Evolutionary conservation across 2,888 invertebrate species (phyloP), one percentile per base, ranked within the genome.

Genomic region (Scaptomyza flava): DNA sequence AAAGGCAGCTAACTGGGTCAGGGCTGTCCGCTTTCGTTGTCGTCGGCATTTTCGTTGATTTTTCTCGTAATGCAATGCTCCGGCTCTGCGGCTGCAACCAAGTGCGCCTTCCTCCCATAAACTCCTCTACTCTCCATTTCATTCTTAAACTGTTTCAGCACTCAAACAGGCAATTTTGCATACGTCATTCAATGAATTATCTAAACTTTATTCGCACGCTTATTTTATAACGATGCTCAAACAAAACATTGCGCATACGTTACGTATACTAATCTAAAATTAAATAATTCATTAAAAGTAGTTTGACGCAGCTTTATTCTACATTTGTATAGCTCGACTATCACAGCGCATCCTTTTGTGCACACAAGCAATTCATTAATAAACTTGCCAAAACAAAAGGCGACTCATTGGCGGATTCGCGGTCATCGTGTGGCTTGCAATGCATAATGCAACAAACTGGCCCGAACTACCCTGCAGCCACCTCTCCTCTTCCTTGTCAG

Each of bases 1-100:
- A 68, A 52, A 53, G 31, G 1, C 61, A 47, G 65, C 77, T 79
- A 87, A 87, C 84, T 84, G 85, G 84, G 84, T 87, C 84, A 84
- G 81, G 84, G 87, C 81, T 79, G 67, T 57, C 54, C 67, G 68
- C 64, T 23, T 45, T 53, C 61, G 68, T 63, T 51, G 66, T 77
- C 67, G 68, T 77, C 70, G 81, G 63, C 61, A 14, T 36, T 51
- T 64, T 68, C 77, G 75, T 77, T 69, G 76, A 81, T 79, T 81
- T 65, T 73, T 72, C 48, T 71, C 66, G 67, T 46, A 64, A 14
- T 14, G 67, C 51, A 64, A 14, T 14, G 54, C 43, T 50, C 36
- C 14, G 36, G 17, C 8, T 41, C 38, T 3, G 17, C 41, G 9
- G 17, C 17, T 17, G 54, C 42, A 47, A 30, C 47, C 38, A 38